Evolutionary conservation across 1,140 invertebrate genomes (phyloP).

Genomic region (Bombus superbus): DNA sequence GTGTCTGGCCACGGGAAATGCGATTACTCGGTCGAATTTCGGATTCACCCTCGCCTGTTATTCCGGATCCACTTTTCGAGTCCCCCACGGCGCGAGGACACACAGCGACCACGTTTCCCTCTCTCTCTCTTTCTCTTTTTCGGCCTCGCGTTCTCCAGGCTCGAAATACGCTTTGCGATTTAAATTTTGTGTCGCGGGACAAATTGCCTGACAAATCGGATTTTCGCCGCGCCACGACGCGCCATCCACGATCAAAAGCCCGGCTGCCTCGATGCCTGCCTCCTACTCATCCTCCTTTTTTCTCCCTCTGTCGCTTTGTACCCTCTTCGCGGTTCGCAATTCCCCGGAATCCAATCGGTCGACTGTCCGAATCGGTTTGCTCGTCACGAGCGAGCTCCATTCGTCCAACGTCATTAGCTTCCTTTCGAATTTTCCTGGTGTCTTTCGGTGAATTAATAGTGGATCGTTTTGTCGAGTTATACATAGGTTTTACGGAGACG

Average conservation of each 20-base stretch:
- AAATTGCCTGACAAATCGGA: slow-evolving; percentile 81
- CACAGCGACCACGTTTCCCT: slow-evolving; percentile 17
- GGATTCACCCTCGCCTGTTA: slow-evolving; percentile 81
- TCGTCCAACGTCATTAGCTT: not conserved
- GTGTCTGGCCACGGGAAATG: slow-evolving; percentile 71
- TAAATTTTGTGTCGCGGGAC: slow-evolving; percentile 81
- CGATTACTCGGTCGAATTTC: slow-evolving; percentile 78
- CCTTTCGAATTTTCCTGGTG: not conserved
- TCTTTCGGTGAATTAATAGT: not conserved
- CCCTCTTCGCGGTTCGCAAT: slow-evolving; percentile 41
- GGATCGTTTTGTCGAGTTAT: too few relatives aligned
- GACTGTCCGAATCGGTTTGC: slow-evolving; percentile 44
- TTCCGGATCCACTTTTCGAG: slow-evolving; percentile 78
- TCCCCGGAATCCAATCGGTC: slow-evolving; percentile 50
- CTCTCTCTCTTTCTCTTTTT: not conserved
- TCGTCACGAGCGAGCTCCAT: not conserved
- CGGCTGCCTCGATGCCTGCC: slow-evolving; percentile 6
- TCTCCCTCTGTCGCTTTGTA: slow-evolving; percentile 37
- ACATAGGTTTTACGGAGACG: too few relatives aligned
- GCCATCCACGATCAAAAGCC: slow-evolving; percentile 54
- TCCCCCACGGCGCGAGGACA: slow-evolving; percentile 73
- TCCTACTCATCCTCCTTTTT: slow-evolving; percentile 21
- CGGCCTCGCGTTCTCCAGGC: slow-evolving; percentile 23
- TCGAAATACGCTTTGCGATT: slow-evolving; percentile 78
- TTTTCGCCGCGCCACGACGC: slow-evolving; percentile 66